Evolutionary conservation across 2,797 vertebrate species (phyloP).

Genomic region (Hafferia zeledoni): DNA sequence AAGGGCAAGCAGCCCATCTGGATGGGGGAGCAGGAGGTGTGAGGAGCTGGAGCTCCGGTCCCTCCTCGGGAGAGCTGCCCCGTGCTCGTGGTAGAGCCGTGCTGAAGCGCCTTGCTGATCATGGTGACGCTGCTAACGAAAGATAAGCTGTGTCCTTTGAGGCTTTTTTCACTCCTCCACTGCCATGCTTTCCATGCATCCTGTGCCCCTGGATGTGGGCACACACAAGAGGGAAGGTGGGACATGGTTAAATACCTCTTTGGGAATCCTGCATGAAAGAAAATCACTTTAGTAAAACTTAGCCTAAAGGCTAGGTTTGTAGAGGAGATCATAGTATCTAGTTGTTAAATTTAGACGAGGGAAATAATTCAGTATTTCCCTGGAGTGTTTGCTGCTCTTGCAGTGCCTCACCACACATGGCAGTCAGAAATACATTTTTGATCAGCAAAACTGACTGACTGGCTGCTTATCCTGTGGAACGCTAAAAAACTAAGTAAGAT

Average conservation of each 20-base stretch:
- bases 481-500: neutral
- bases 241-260: neutral
- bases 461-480: neutral
- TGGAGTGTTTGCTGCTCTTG: neutral
- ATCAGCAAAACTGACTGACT: neutral
- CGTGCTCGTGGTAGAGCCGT: accelerated
- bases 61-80: neutral
- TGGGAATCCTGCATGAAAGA: neutral
- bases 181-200: accelerated
- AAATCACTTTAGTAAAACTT: neutral
- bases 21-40: neutral
- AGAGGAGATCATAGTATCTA: neutral
- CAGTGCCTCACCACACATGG: neutral
- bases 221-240: neutral
- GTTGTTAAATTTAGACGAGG: conserved; percentile 10
- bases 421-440: neutral
- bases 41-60: neutral
- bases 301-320: neutral
- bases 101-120: neutral
- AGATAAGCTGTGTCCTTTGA: accelerated
- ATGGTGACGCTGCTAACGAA: neutral
- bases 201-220: accelerated
- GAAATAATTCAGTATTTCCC: neutral
- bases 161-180: neutral
- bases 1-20: neutral